Base-by-base conservation (phyloP, 2,888 invertebrate species). In the Polyploca ridens region DNA sequence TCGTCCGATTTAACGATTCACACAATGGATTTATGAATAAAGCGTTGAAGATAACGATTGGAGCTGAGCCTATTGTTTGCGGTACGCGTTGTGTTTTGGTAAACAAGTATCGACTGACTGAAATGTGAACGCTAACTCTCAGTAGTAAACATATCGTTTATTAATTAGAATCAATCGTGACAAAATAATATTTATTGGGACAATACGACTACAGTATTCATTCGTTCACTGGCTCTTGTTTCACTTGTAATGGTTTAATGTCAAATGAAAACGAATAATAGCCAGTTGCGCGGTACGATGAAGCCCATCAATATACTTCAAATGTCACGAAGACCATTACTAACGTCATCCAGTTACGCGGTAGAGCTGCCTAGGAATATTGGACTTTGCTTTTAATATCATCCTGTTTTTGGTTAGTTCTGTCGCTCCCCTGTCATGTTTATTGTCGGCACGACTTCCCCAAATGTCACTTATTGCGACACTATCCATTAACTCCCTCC, bases 21-120 rank as follows among this genome's bases (percentile, higher is more conserved):
- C 71, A 82, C 76, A 83, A 79, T 81, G 67, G 74, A 69, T 75
- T 75, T 79, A 76, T 76, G 75, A 77, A 75, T 80, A 78, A 71
- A 63, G 71, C 64, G 67, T 61, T 63, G 57, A 69, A 71, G 72
- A 75, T 76, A 78, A 74, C 69, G 69, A 54, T 16, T 19, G 3
- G 16, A 19, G 54, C 62, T 54, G 16, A 54, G 16, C 69, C 69
- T 68, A 78, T 81, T 77, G 76, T 78, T 74, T 76, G 71, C 58
- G 65, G 68, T 63, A 58, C 63, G 68, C 67, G 67, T 68, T 72
- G 64, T 75, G 66, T 70, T 70, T 67, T 64, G 60, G 63, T 75
- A 71, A 74, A 74, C 70, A 69, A 67, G 41, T 57, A 60, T 33
- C 60, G 58, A 54, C 13, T 27, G 13, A 67, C 54, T 60, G 16